Base-by-base conservation (phyloP, 2,797 vertebrate genomes). In the Crypturellus tataupa region DNA sequence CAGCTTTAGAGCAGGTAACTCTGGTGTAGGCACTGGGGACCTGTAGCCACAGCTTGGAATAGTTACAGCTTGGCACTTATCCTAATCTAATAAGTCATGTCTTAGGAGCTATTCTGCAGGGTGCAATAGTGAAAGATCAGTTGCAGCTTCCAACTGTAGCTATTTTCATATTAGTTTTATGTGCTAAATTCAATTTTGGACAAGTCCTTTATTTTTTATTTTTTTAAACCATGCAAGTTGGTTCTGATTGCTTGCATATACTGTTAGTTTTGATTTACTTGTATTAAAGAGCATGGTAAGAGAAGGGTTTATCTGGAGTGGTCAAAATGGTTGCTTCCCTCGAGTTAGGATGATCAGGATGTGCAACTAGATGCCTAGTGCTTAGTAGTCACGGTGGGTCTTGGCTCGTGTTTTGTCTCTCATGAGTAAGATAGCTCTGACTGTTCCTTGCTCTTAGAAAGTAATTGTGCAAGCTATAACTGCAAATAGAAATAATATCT, bases 381-480 rank as follows among this genome's bases (percentile, higher is more conserved):
- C n/a, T 46, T 59, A 77, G 33, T 6, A 59, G 33, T 35, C 72
- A 16, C 6, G 20, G 0, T 37, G 20, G 1, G 1, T 75, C 29
- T 23, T 0, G 4, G 13, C 27, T 82, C 29, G 64, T 63, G 21
- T 67, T 80, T 39, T 86, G 2, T 17, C 12, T 60, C 35, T 12
- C 0, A 0, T 18, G 13, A 70, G 37, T 73, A 5, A 40, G 27
- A 56, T 19, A 75, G 37, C 60, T 76, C 12, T 27, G 25, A 37
- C 76, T 80, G n/a, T 73, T 64, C 18, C 9, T 10, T 25, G 27
- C 51, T 67, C 6, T 1, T 24, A 69, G 49, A 37, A 79, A 72
- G 47, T 17, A 44, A 39, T 77, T 6, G 6, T 39, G 40, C 71
- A 71, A 78, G 31, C 21, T 49, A 0, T 81, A 53, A 47, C 23